Base-by-base conservation (phyloP, 2,113 vertebrate genomes). In the Hippopotamus amphibius region DNA sequence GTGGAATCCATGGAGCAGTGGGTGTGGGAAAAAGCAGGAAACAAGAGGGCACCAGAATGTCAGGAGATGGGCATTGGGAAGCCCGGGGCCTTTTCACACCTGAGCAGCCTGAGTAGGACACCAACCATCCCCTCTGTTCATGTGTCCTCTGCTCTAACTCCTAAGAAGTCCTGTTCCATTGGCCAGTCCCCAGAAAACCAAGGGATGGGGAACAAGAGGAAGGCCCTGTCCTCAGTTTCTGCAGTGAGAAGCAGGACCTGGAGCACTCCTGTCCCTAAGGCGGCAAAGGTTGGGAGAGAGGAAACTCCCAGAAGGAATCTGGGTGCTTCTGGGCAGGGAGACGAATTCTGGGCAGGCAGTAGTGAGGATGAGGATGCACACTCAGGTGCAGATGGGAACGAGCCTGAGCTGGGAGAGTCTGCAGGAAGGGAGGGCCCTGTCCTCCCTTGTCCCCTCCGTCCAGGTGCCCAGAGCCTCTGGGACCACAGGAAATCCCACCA, bases 41-140 rank as follows among this genome's bases (percentile, higher is more conserved):
- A 80, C 24, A 41, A 19, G 2, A 19, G 22, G 15, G 22, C 7
- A 4, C 37, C 22, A 4, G 0, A 8, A 16, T 2, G 4, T 14
- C 17, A 6, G 61, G 14, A 57, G 10, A 41, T 10, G 6, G 26
- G 41, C 63, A 4, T 50, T 22, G 11, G 59, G n/a, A 72, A 84
- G 30, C 0, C 16, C 30, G 11, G 53, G 41, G 15, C 9, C 61
- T 85, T 68, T 24, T 14, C 19, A 2, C 21, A 17, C 30, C 16
- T 43, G 11, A 72, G 6, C 46, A 16, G 30, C 21, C 80, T 22
- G 3, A 5, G 0, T 5, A 21, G 33, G 48, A 46, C 53, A 69
- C 68, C 14, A 6, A 4, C 4, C 6, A 19, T 15, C 37, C 17
- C 30, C 11, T 50, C 74, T 76, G 17, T 10, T 7, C 48, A 4